Base-by-base conservation (phyloP, 2,888 invertebrate genomes). In the Drosophila leonis region DNA sequence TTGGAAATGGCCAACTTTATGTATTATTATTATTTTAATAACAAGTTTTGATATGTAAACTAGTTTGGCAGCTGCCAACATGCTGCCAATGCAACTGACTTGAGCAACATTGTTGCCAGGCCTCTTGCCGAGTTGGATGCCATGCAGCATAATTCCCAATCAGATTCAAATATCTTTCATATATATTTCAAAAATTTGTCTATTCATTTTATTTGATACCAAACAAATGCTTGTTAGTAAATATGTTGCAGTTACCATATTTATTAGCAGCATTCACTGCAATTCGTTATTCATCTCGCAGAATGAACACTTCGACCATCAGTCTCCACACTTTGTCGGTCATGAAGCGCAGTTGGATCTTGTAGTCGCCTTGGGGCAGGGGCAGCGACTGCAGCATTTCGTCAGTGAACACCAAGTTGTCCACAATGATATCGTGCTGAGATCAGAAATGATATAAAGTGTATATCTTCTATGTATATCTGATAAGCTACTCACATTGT, bases 281-380 rank as follows among this genome's bases (percentile, higher is more conserved):
- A 18, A n/a, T 48, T 48, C 6, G 0, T 13, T 33, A 64, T 59
- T 77, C 67, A 52, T 39, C 31, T n/a, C 56, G 55, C n/a, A 48
- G n/a, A 0, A 68, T 4, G 31, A 56, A 65, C 0, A 31, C 29
- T 3, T 77, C 77, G 0, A 69, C 37, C n/a, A 39, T 31, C 6
- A 63, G 4, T 12, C 12, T 44, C 65, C 51, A 75, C 0, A 18
- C 13, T 1, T 69, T 69, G 5, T 60, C 8, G 0, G 13, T 12
- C 2, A 33, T 48, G 29, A 79, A 75, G 13, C 35, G 41, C 44
- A 79, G 0, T 15, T 68, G 39, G 3, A 78, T 10, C 24, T 72
- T 79, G 24, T 76, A 79, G 2, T 80, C 59, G 12, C 80, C 72
- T 33, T 59, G 51, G 0, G 78, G 78, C 39, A 79, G 24, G 0